Evolutionary conservation across 2,113 vertebrate species (phyloP), one percentile per base, ranked within the genome.

Genomic region (Oncorhynchus clarkii): DNA sequence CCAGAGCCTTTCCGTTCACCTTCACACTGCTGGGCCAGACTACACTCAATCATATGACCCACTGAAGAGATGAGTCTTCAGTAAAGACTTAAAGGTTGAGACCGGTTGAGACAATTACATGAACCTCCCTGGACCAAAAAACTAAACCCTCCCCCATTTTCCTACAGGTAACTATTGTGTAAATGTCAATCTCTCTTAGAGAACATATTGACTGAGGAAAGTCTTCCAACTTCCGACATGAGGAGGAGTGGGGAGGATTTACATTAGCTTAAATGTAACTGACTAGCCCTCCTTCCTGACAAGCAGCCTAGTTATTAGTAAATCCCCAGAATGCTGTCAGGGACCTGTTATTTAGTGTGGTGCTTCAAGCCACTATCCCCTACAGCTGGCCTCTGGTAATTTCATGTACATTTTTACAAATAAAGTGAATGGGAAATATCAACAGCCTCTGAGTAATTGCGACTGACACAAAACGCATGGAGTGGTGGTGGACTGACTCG

Each of bases 391-490:
- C 84, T 87, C 86, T 84, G 87, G 87, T 89, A 86, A 88, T 87
- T 77, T 80, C 71, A 90, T 90, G 89, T 84, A 88, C 86, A 90
- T 92, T 76, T 87, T 90, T 77, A 85, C 87, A 80, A 91, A 89
- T 88, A 81, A 86, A 92, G 89, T 81, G 83, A 90, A 89, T 82
- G 71, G 86, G 81, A 89, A 91, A 91, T 88, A 91, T 92, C 90
- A 91, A 90, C 89, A 89, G 85, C 82, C 80, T 79, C 83, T 81
- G 84, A 91, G 88, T 91, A 91, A 91, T 90, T 91, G 89, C 82
- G 16, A 71, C 86, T 91, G 88, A 88, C 90, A 84, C 90, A 90
- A 91, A 89, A 90, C 91, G 86, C 84, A 90, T 73, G 78, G 83
- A 77, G 78, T 80, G 72, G 84, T 77, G 81, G 70, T 65, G 75